Evolutionary conservation across 2,113 vertebrate species (phyloP).

Genomic region (Sinocyclocheilus grahami): DNA sequence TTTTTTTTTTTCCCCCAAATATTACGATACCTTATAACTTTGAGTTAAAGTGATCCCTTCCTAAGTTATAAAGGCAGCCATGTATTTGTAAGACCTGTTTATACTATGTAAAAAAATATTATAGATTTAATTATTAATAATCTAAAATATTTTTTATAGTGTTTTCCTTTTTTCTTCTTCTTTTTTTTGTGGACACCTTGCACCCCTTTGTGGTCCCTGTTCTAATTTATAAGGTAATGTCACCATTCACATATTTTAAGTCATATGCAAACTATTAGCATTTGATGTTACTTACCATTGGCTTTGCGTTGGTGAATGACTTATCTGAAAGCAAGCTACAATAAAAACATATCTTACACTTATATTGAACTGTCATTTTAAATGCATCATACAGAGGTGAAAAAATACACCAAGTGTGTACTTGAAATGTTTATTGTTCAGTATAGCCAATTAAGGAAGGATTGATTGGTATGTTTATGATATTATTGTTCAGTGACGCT

Average conservation of each 20-base stretch:
- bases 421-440: slow-evolving; percentile 43
- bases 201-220: neutral
- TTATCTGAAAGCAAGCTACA: neutral
- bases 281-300: neutral
- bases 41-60: neutral
- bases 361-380: neutral
- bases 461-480: slow-evolving; percentile 47
- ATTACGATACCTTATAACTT: neutral
- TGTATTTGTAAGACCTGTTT: neutral
- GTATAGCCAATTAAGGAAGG: slow-evolving; percentile 50
- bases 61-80: neutral
- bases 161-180: neutral
- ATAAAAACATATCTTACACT: neutral
- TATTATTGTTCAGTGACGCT: slow-evolving; percentile 69
- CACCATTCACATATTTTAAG: neutral
- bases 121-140: neutral
- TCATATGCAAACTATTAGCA: neutral
- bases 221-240: neutral
- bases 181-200: neutral
- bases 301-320: neutral
- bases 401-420: slow-evolving; percentile 24
- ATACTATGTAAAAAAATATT: neutral
- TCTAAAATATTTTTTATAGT: neutral
- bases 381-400: slow-evolving; percentile 6
- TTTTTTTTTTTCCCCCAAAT: too few relatives aligned